A percentile compares a stretch with the other conserved stretches of the same genome.
phyloP scores from a whole-genome alignment of 2,888 invertebrate genomes.

The Thecophora atra region DNA sequence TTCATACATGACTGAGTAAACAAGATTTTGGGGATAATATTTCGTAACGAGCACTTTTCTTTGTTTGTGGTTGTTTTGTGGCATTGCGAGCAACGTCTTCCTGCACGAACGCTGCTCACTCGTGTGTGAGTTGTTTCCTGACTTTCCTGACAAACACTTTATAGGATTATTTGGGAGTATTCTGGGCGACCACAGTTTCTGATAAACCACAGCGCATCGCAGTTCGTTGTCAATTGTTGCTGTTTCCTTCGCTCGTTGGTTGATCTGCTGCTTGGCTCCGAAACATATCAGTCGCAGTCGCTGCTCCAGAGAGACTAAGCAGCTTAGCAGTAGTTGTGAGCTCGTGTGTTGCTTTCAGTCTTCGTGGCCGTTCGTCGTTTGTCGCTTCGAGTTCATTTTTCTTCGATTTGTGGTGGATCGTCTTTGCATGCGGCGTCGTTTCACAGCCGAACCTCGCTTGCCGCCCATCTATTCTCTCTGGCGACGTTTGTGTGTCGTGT shows the following conservation, averaged over 20 bases:
- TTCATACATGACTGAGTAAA: slow-evolving; percentile 30
- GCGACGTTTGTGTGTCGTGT: too few species aligned
- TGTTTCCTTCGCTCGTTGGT: background rate
- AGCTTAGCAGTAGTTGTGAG: background rate
- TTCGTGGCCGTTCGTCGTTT: background rate
- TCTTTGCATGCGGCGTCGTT: slow-evolving; percentile 10
- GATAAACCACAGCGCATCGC: slow-evolving; percentile 1
- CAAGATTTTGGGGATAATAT: slow-evolving; percentile 32
- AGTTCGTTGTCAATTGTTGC: slow-evolving; percentile 19
- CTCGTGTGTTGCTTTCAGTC: background rate
- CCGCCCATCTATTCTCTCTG: background rate
- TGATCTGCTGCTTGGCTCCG: slow-evolving; percentile 12
- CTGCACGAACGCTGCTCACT: background rate
- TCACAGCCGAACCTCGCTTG: too few species aligned
- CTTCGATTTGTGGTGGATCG: slow-evolving; percentile 25
- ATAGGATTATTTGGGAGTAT: slow-evolving; percentile 7
- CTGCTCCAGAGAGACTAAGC: slow-evolving; percentile 3
- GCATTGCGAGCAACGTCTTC: background rate
- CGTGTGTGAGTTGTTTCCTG: background rate
- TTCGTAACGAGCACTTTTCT: slow-evolving; percentile 21
- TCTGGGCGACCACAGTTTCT: slow-evolving; percentile 25
- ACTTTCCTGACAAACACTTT: slow-evolving; percentile 1
- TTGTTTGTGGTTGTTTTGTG: slow-evolving; percentile 5
- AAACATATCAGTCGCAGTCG: slow-evolving; percentile 4
- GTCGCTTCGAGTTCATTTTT: slow-evolving; percentile 10